Conservation (phyloP, 2,113 vertebrate genomes). For the Morone chrysops region DNA sequence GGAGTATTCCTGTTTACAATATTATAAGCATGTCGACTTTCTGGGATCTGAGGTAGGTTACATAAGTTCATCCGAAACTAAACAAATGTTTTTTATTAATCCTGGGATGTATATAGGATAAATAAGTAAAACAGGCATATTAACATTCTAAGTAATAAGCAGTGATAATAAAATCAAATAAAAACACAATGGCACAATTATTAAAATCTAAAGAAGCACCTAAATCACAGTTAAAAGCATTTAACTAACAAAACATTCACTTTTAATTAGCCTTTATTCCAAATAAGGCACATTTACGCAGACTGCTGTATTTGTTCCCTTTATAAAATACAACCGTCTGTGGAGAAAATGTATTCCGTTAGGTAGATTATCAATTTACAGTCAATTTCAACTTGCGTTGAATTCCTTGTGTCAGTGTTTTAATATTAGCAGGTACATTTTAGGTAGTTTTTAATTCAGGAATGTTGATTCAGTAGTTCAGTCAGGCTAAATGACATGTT, state of each 20-base stretch:
- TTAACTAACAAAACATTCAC: constrained; percentile 12
- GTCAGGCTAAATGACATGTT: neutral
- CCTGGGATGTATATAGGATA: neutral
- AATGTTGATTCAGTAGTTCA: constrained; percentile 56
- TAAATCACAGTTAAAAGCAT: constrained; percentile 24
- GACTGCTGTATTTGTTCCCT: constrained; percentile 12
- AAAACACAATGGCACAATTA: neutral
- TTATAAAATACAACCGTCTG: constrained; percentile 4
- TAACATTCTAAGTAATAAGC: neutral
- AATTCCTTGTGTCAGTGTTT: neutral
- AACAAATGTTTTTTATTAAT: constrained; percentile 1
- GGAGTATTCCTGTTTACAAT: constrained; percentile 20
- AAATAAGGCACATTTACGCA: constrained; percentile 57
- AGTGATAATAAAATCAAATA: neutral
- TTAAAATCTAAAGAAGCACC: constrained; percentile 2
- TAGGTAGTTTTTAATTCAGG: constrained; percentile 51
- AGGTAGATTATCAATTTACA: neutral
- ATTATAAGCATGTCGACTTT: constrained; percentile 7
- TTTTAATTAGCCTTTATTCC: constrained; percentile 3
- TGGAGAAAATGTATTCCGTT: neutral
- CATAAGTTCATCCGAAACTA: constrained; percentile 19
- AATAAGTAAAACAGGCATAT: neutral
- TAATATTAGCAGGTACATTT: neutral
- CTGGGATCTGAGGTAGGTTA: constrained; percentile 64
- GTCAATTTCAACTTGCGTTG: neutral